Evolutionary conservation across 1,140 invertebrate genomes (phyloP), one percentile per base, ranked within the genome.

Genomic region (Leptonema lineaticorne): DNA sequence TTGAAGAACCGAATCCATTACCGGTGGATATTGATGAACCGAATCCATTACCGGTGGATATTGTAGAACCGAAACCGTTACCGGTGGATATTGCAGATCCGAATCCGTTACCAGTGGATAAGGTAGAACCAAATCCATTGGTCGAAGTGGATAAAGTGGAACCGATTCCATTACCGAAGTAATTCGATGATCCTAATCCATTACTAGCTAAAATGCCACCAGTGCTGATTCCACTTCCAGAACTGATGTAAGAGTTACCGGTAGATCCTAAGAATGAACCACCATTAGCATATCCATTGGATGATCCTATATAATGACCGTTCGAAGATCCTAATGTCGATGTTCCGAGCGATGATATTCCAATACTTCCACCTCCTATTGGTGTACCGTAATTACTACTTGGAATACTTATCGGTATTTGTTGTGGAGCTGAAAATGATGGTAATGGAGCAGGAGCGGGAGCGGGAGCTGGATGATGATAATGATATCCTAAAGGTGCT

Each of bases 401-500:
- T 3, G 63, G 63, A 30, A 65, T 37, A 8, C 1, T 1, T 2
- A 2, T 9, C 9, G 16, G 2, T 3, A 2, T 4, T 2, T 64
- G 41, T 8, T 18, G 24, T 37, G 48, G 26, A 41, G 48, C 18
- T 28, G 45, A 26, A 24, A 24, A 18, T 2, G 22, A 20, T 7
- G 37, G 65, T 33, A 29, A 33, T 26, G 18, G 30, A n/a, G 48
- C 48, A 58, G 46, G 60, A 16, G 37, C 28, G 27, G 53, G 24
- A 46, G 28, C 11, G 14, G 53, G 65, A 41, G 50, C 69, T 81
- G 82, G 45, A 82, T 81, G 50, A 83, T 83, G 85, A 76, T 86
- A 86, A 74, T 80, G 82, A 76, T 86, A 86, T 69, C 84, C 84
- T 73, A 18, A 9, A 29, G 69, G 69, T 37, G 85, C 83, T 78